Evolutionary conservation across 2,113 vertebrate species (phyloP), one percentile per base, ranked within the genome.

Genomic region (Chamaetylas fuelleborni): DNA sequence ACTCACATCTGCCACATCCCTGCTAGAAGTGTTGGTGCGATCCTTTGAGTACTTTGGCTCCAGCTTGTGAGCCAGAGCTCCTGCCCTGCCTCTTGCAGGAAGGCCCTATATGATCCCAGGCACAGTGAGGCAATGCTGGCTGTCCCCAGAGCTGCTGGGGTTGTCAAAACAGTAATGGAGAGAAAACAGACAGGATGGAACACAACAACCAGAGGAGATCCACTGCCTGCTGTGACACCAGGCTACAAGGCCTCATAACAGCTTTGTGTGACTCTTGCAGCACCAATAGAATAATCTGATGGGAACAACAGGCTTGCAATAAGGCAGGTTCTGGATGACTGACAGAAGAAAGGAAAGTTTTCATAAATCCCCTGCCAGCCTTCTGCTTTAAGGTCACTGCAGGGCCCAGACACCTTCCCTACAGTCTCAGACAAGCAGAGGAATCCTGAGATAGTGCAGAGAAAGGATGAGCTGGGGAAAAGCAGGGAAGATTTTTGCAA

Each of bases 221-320:
- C 53, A 31, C 10, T 48, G 34, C 40, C 34, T 56, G 47, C 47
- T 67, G 19, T 16, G 8, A 74, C 34, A 84, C 8, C 34, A 50
- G 50, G 38, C 33, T 62, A 65, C 31, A 73, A 53, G 73, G 58
- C 42, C 24, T 64, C 56, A 50, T 36, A 66, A 45, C 51, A 86
- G 51, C 53, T 66, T 42, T 72, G 40, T 1, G 0, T 50, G 23
- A 48, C 33, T 92, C 61, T 26, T 4, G 2, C 29, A 76, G 74
- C 84, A 72, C 17, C 3, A 11, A n/a, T n/a, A n/a, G n/a, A n/a
- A n/a, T n/a, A n/a, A 56, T 31, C 24, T 0, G 0, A 45, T 0
- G 0, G 34, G 24, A 88, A 54, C 14, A 54, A 73, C 0, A 1
- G 14, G 3, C 28, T 85, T 83, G 54, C 38, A 82, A 47, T 25